phyloP scores from a whole-genome alignment of 2,113 vertebrate species.

The Noctilio leporinus region DNA sequence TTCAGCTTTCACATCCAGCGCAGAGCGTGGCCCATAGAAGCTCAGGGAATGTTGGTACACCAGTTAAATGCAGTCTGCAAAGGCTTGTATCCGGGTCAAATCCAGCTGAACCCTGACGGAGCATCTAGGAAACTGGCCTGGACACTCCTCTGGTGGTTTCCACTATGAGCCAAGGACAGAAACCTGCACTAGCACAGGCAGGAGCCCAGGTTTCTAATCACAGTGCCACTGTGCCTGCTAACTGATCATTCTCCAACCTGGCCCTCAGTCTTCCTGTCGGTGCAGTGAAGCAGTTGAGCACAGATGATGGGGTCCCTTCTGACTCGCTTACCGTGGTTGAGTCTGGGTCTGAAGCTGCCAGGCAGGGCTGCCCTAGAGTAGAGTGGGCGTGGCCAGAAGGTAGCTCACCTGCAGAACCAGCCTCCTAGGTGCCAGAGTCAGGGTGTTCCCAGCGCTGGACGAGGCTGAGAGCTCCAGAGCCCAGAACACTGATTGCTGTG shows the following conservation, averaged over 20 bases:
- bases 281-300: not conserved
- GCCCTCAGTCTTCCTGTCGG: not conserved
- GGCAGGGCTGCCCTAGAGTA: not conserved
- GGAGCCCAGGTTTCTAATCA: not conserved
- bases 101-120: not conserved
- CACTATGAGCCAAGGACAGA: not conserved
- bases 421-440: not conserved
- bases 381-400: not conserved
- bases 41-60: not conserved
- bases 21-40: not conserved
- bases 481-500: not conserved
- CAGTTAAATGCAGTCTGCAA: not conserved
- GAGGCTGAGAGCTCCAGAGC: not conserved
- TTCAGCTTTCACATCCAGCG: not conserved
- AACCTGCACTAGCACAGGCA: not conserved
- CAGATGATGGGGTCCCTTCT: not conserved
- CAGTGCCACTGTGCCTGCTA: not conserved
- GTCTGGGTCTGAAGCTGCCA: not conserved
- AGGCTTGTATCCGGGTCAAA: not conserved
- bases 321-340: not conserved
- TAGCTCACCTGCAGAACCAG: not conserved
- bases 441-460: not conserved
- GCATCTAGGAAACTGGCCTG: not conserved
- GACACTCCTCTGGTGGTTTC: not conserved
- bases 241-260: not conserved